Conservation (phyloP, 2,888 invertebrate genomes). For the Pseudococcus longispinus region DNA sequence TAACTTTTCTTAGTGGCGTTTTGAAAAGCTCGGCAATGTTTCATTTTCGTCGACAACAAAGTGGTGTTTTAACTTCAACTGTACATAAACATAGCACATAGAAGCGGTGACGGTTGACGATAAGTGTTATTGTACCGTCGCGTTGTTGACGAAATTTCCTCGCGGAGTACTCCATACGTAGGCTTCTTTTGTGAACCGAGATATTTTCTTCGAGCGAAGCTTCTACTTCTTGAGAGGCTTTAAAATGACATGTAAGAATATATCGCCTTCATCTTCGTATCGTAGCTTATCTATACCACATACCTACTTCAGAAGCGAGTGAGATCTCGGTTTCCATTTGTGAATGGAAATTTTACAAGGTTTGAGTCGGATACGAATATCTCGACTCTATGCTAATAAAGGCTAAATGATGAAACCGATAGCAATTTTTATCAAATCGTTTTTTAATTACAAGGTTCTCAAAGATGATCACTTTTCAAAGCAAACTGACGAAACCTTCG, state of each 20-base stretch:
- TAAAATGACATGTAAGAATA: neutral
- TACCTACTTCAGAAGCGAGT: no score
- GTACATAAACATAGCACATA: neutral
- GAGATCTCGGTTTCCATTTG: no score
- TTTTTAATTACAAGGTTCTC: no score
- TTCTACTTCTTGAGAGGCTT: neutral
- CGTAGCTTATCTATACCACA: neutral
- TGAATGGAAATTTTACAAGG: no score
- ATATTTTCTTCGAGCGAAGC: neutral
- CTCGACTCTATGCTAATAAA: no score
- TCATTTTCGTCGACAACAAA: neutral
- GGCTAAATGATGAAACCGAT: no score
- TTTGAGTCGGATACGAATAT: no score
- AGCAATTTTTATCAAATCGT: no score
- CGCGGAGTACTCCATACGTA: neutral
- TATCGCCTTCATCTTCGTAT: neutral
- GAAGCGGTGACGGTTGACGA: neutral
- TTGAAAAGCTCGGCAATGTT: neutral
- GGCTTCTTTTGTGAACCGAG: neutral
- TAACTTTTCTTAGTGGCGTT: neutral
- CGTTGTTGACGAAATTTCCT: neutral
- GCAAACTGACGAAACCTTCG: no score
- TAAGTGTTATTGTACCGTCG: neutral
- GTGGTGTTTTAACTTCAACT: neutral
- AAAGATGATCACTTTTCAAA: no score